Percentiles rank a stretch among this genome's conserved stretches.
Evolutionary conservation across 2,113 vertebrate species (phyloP).

Genomic region (Galeopterus variegatus): DNA sequence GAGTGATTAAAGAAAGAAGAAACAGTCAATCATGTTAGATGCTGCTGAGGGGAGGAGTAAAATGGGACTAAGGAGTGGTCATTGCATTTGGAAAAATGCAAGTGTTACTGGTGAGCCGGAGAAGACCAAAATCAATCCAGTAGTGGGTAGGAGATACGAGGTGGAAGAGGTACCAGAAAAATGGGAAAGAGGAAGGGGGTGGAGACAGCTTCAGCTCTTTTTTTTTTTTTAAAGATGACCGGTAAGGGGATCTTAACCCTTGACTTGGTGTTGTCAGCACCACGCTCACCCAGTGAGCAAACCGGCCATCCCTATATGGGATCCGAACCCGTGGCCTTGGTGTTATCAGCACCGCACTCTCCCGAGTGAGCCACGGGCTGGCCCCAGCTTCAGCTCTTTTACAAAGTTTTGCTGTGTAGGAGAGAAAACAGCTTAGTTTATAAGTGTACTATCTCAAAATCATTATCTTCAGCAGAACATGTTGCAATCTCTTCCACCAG

Average conservation of each 20-base stretch:
- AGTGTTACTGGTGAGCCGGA: background rate
- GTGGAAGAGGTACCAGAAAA: background rate
- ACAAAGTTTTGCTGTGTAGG: background rate
- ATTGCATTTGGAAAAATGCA: background rate
- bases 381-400: too few relatives aligned
- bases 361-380: too few relatives aligned
- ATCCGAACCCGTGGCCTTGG: too few relatives aligned
- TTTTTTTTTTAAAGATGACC: too few relatives aligned
- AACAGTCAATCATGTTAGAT: background rate
- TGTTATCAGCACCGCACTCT: too few relatives aligned
- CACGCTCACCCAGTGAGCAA: too few relatives aligned
- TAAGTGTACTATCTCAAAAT: background rate
- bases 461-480: background rate
- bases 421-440: background rate
- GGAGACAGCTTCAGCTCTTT: background rate
- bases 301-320: too few relatives aligned
- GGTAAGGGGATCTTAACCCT: too few relatives aligned
- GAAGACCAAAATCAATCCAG: background rate
- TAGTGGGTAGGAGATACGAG: background rate
- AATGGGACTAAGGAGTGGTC: background rate
- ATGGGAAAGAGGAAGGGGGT: background rate
- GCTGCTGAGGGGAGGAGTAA: background rate
- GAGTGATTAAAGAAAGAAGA: background rate
- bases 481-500: background rate
- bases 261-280: too few relatives aligned